A percentile compares a stretch with the other conserved stretches of the same genome.
These are phyloP conservation scores for Stegodyphus mimosarum DNA, from an alignment of 1,140 invertebrate species.

Conservation along the genomic window DNA sequence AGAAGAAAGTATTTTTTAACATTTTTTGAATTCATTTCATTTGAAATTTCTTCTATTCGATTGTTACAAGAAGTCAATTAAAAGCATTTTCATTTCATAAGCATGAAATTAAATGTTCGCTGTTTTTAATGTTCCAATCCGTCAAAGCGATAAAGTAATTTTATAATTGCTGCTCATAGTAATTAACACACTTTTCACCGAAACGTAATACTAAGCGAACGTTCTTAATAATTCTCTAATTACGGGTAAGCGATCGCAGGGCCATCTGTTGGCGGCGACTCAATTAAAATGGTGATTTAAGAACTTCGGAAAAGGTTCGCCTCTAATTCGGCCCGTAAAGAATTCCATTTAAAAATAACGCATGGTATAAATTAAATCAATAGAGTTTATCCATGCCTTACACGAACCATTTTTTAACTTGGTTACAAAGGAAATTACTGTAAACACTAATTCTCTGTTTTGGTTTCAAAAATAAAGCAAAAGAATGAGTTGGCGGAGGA, in stretches of 20 bases:
- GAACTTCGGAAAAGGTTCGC: neutral
- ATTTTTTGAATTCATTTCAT: no score
- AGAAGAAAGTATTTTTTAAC: no score
- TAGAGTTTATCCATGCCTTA: neutral
- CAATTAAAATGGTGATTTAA: neutral
- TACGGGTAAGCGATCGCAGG: neutral
- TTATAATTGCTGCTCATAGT: neutral
- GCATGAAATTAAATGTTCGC: no score
- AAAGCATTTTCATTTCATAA: no score
- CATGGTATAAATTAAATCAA: neutral
- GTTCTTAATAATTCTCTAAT: neutral
- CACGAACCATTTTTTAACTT: neutral
- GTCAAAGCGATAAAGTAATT: no score
- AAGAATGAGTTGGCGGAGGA: no score
- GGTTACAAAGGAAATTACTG: neutral
- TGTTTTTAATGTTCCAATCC: no score
- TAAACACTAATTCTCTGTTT: neutral
- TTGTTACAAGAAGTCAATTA: no score
- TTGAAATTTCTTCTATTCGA: no score
- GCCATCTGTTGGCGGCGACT: constrained; percentile 38
- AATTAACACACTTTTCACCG: constrained; percentile 13
- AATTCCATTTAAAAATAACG: neutral
- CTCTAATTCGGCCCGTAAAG: neutral
- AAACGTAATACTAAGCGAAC: neutral
- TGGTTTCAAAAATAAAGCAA: neutral